Evolutionary conservation across 37 sponge, comb jelly and placozoan genomes (phyloP), one percentile per base, ranked within the genome.

Genomic region (Chondrosia reniformis): DNA sequence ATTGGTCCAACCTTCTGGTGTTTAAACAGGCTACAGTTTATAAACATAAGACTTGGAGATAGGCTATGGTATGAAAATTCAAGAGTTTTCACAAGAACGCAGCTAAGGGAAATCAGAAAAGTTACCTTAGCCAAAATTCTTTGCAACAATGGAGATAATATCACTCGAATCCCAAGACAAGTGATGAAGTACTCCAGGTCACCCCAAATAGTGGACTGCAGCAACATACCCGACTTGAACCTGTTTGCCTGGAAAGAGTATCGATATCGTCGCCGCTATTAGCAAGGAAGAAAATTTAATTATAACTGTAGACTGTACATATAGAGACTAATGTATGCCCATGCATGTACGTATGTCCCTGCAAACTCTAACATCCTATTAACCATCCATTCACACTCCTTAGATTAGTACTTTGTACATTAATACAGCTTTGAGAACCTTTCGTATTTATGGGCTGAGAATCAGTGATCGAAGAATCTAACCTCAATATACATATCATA

Each of bases 1-100:
- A 61, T 87, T n/a, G 97, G 97, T 4, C 97, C 97, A 21, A 92
- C 92, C 17, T 92, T 96, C 71, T 87, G 87, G 46, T 88, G 94
- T 57, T 79, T 93, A 17, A 22, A 89, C 4, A 86, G 76, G 30
- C 30, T 81, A 25, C 85, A 86, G 5, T 93, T 93, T 39, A n/a
- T 41, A 0, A 22, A 77, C 24, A 2, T 93, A n/a, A 56, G 89
- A 61, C 77, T 83, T 62, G 89, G 94, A 9, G 94, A 93, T 54
- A 69, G 94, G 17, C 85, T 93, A 71, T 93, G 81, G 79, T 93
- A 80, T 55, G 82, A 93, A 69, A 79, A 84, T 33, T 69, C 81
- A 7, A 58, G 78, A 19, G 77, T 75, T 3, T 97, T 97, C 76
- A 58, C 88, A 0, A 0, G 43, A 0, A 43, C 32, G 10, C 94